Conservation (phyloP, 2,113 vertebrate species). For the Rhinogobius similis region DNA sequence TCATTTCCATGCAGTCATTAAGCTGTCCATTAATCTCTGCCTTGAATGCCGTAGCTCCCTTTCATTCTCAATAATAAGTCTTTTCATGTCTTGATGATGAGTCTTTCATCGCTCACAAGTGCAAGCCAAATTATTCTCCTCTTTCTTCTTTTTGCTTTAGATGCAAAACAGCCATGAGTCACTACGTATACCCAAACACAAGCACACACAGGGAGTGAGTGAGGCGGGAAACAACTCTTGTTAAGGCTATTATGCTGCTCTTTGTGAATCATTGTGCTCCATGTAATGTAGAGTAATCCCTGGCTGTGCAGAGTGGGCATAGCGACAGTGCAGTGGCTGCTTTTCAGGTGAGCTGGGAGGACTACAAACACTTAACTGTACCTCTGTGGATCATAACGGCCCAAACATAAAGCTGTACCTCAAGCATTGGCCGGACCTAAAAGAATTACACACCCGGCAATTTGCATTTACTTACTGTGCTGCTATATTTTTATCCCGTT, state of each 20-base stretch:
- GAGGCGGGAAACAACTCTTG: slow-evolving; percentile 27
- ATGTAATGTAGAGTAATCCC: slow-evolving; percentile 57
- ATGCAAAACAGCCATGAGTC: slow-evolving; percentile 36
- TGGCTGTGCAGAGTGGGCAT: slow-evolving; percentile 42
- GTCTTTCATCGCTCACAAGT: slow-evolving; percentile 26
- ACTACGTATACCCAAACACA: slow-evolving; percentile 23
- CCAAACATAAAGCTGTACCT: slow-evolving; percentile 25
- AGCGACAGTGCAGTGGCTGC: slow-evolving; percentile 33
- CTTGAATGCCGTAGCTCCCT: slow-evolving; percentile 13
- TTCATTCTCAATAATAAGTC: slow-evolving; percentile 24
- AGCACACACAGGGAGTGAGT: slow-evolving; percentile 4
- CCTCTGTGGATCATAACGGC: slow-evolving; percentile 33
- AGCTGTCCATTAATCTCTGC: slow-evolving; percentile 28
- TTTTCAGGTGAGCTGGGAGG: slow-evolving; percentile 36
- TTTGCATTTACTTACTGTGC: neutral
- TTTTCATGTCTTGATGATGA: slow-evolving; percentile 36
- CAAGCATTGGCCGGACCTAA: slow-evolving; percentile 19
- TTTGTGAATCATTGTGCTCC: slow-evolving; percentile 52
- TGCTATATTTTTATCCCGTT: neutral
- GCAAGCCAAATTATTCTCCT: slow-evolving; percentile 43
- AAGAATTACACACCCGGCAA: slow-evolving; percentile 5
- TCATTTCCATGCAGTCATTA: slow-evolving; percentile 26
- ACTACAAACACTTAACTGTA: slow-evolving; percentile 61
- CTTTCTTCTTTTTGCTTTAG: slow-evolving; percentile 26
- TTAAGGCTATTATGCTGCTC: slow-evolving; percentile 57